These are phyloP conservation scores for Seriola quinqueradiata DNA, from an alignment of 2,113 vertebrate species.

Conservation along the genomic window DNA sequence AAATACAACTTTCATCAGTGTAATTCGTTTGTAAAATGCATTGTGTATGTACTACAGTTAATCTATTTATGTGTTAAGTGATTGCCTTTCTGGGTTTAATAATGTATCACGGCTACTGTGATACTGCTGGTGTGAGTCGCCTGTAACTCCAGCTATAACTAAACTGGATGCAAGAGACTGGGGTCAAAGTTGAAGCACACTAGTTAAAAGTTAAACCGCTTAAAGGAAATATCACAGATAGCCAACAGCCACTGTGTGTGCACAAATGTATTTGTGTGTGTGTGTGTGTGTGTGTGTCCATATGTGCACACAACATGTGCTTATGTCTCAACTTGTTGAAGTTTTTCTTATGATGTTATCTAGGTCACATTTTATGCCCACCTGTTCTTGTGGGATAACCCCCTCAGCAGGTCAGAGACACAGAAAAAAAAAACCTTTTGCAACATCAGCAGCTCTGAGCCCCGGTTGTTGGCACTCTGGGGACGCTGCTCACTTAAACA, in stretches of 20 bases:
- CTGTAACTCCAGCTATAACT: constrained; percentile 10
- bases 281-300: constrained; percentile 8
- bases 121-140: not conserved
- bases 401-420: constrained; percentile 28
- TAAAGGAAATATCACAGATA: constrained; percentile 25
- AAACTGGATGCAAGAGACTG: constrained; percentile 13
- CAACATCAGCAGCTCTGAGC: constrained; percentile 27
- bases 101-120: not conserved
- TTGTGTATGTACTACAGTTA: not conserved
- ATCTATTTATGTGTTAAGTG: not conserved
- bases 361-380: constrained; percentile 31
- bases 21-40: not conserved
- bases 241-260: not conserved
- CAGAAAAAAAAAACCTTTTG: constrained; percentile 10
- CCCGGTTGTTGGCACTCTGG: not conserved
- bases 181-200: constrained; percentile 29
- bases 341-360: constrained; percentile 45
- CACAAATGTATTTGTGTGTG: not conserved
- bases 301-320: constrained; percentile 16
- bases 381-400: constrained; percentile 11
- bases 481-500: constrained; percentile 6
- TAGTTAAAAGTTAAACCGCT: constrained; percentile 68
- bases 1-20: not conserved
- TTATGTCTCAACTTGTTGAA: not conserved
- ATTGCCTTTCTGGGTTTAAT: not conserved